These are phyloP conservation scores for Cryptomyrus ogoouensis DNA, from an alignment of 2,113 vertebrate species.

Conservation along the genomic window DNA sequence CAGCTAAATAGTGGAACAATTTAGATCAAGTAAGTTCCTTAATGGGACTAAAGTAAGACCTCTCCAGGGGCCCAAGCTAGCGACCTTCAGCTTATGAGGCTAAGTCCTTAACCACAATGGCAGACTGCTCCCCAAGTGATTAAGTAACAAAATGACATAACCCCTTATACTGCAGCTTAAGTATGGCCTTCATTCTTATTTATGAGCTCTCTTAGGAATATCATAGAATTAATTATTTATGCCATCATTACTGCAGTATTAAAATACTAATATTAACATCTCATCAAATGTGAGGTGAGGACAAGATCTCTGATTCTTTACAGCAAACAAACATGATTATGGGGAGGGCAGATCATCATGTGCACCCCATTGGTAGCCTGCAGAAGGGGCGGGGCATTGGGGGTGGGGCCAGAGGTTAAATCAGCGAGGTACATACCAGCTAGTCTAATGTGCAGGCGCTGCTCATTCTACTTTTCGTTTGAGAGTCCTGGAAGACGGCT, in stretches of 20 bases:
- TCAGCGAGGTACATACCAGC: background rate
- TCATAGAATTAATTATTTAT: conserved; percentile 3
- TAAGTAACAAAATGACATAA: background rate
- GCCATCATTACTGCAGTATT: background rate
- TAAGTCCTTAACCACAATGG: background rate
- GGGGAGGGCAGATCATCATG: background rate
- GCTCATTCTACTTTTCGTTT: background rate
- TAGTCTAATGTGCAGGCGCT: background rate
- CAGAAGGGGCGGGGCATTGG: background rate
- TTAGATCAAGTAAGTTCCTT: background rate
- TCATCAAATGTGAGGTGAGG: background rate
- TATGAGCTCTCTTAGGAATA: background rate
- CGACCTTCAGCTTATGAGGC: background rate
- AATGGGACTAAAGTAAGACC: background rate
- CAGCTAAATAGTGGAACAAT: background rate
- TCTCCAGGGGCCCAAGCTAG: background rate
- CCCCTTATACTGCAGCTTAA: background rate
- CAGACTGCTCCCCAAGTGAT: background rate
- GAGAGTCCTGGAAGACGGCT: background rate
- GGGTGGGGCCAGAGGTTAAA: background rate
- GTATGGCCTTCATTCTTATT: background rate
- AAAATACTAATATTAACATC: background rate
- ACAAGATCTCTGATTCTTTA: background rate
- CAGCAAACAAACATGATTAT: background rate
- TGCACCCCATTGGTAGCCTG: background rate